Conservation (phyloP, 2,797 vertebrate genomes). For the Adelosebastes latens region DNA sequence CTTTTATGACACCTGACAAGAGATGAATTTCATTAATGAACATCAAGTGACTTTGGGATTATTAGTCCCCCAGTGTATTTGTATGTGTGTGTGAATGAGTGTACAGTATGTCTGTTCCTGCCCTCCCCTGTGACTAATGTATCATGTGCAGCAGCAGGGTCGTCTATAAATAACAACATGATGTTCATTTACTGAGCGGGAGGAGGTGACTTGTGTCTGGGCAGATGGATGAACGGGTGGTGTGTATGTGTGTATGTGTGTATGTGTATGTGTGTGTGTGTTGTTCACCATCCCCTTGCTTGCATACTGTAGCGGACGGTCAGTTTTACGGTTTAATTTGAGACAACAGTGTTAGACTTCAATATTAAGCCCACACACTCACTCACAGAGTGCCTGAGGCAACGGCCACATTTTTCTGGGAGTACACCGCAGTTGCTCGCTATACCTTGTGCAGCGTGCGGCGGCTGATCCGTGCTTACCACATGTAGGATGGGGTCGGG, state of each 20-base stretch:
- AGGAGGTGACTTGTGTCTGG: constrained; percentile 55
- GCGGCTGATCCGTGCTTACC: constrained; percentile 36
- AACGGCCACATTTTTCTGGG: constrained; percentile 11
- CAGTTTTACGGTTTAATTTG: constrained; percentile 34
- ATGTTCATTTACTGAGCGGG: constrained; percentile 65
- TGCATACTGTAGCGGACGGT: constrained; percentile 14
- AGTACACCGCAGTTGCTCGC: constrained; percentile 21
- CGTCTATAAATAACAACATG: constrained; percentile 78
- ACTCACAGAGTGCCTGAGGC: constrained; percentile 7
- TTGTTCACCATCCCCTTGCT: constrained; percentile 10
- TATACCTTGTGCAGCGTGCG: constrained; percentile 17
- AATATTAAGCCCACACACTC: constrained; percentile 15
- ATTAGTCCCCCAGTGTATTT: constrained; percentile 29
- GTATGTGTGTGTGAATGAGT: constrained; percentile 12
- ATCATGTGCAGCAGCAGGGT: constrained; percentile 64
- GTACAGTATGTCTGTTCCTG: constrained; percentile 6
- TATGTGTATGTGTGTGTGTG: constrained; percentile 3
- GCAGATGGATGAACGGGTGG: constrained; percentile 54
- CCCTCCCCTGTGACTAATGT: constrained; percentile 62
- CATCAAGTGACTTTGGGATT: constrained; percentile 57
- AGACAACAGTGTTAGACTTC: constrained; percentile 11
- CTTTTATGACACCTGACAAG: constrained; percentile 42
- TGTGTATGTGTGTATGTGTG: constrained; percentile 1
- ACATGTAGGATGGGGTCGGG: constrained; percentile 21
- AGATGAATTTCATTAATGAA: constrained; percentile 49